These are phyloP conservation scores for Rhagonycha fulva DNA, from an alignment of 2,888 invertebrate species.

Conservation along the genomic window DNA sequence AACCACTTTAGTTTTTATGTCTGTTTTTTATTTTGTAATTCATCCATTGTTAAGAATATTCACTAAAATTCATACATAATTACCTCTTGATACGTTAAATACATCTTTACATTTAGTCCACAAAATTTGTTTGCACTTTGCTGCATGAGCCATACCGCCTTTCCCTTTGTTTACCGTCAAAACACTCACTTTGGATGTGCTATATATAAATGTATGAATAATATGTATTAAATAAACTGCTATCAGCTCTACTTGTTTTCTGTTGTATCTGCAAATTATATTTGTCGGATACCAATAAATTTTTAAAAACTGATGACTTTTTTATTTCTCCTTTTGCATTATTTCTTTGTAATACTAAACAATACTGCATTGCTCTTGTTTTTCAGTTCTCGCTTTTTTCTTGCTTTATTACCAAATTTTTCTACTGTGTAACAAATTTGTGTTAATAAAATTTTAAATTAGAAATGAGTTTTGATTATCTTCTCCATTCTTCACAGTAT, in stretches of 20 bases:
- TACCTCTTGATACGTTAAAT: slow-evolving; percentile 41
- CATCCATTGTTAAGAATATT: slow-evolving; percentile 48
- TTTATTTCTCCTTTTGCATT: slow-evolving; percentile 4
- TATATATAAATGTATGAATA: slow-evolving; percentile 58
- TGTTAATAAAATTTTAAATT: not conserved
- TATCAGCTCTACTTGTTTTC: slow-evolving; percentile 58
- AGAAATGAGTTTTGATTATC: not conserved
- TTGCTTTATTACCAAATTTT: not conserved
- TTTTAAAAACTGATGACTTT: slow-evolving; percentile 47
- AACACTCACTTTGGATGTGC: slow-evolving; percentile 58
- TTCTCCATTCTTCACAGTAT: not conserved
- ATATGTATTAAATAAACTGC: slow-evolving; percentile 58
- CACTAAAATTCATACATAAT: slow-evolving; percentile 41
- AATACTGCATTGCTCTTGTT: not conserved
- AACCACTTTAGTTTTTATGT: slow-evolving; percentile 55
- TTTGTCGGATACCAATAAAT: slow-evolving; percentile 57
- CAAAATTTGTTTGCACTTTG: slow-evolving; percentile 52
- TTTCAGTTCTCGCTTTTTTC: not conserved
- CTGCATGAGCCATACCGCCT: slow-evolving; percentile 50
- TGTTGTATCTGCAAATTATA: slow-evolving; percentile 57
- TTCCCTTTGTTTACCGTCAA: slow-evolving; percentile 51
- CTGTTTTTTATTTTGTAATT: slow-evolving; percentile 44
- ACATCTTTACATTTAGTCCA: slow-evolving; percentile 48
- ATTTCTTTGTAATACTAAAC: not conserved
- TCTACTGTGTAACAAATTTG: not conserved